A percentile compares a stretch with the other conserved stretches of the same genome.
Evolutionary conservation across 2,797 vertebrate species (phyloP).

Genomic region (Columba guinea): DNA sequence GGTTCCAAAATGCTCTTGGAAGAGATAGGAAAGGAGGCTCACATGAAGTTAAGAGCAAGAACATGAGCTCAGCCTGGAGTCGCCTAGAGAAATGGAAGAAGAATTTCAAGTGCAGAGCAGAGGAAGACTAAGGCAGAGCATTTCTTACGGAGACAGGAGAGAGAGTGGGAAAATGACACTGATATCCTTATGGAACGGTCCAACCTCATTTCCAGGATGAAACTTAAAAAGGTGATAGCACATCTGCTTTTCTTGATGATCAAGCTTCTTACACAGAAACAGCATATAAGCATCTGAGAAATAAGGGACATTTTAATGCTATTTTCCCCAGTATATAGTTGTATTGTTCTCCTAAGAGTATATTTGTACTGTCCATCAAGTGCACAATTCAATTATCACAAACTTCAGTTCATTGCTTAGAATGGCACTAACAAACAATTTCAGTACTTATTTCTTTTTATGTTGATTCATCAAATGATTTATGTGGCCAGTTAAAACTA

Average conservation of each 20-base stretch:
- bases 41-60: constrained; percentile 4
- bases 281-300: constrained; percentile 38
- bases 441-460: background rate
- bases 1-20: constrained; percentile 16
- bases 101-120: background rate
- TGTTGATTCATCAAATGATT: constrained; percentile 14
- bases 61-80: background rate
- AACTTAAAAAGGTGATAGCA: background rate
- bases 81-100: constrained; percentile 1
- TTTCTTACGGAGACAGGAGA: background rate
- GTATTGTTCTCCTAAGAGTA: constrained; percentile 21
- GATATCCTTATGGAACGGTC: constrained; percentile 23
- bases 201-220: background rate
- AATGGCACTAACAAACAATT: constrained; percentile 15
- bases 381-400: constrained; percentile 21
- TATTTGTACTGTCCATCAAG: constrained; percentile 12
- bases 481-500: constrained; percentile 28
- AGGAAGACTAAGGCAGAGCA: background rate
- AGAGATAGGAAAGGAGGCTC: constrained; percentile 3
- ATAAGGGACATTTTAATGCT: constrained; percentile 21
- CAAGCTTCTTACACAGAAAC: background rate
- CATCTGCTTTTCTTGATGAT: constrained; percentile 17
- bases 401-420: constrained; percentile 23
- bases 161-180: background rate
- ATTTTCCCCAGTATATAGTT: background rate